Evolutionary conservation across 2,888 invertebrate genomes (phyloP), one percentile per base, ranked within the genome.

Genomic region (Cenopis cana): DNA sequence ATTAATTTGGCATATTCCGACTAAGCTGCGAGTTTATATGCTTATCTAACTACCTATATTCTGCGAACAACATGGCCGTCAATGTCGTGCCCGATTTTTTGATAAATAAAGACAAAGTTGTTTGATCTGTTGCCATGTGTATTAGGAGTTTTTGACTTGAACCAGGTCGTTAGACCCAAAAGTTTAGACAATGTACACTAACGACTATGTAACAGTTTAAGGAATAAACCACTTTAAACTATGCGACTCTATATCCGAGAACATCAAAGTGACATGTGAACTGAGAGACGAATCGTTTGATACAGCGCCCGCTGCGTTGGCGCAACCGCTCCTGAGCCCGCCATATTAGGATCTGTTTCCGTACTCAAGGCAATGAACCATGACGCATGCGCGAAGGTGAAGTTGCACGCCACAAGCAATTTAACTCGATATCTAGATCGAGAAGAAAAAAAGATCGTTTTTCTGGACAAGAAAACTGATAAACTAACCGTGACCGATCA

Each of bases 321-420:
- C 90, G 89, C 91, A 90, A 90, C 89, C 89, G 85, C 82, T 90
- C 85, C 89, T 83, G 88, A 81, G 85, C 81, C 76, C 79, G 81
- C 93, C 93, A 89, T 92, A 93, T 92, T 90, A 89, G 92, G 93
- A 87, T 85, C 85, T 87, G 89, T 89, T 89, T 90, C 88, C 88
- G 88, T 82, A 88, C 81, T 90, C 90, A 91, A 91, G 91, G 92
- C 92, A 90, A 89, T 91, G 92, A 93, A 91, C 93, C 90, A 85
- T 90, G 89, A 91, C 92, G 87, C 88, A 86, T 80, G 82, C 83
- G 81, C 77, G 78, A 80, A 80, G 78, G 78, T 77, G 77, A 75
- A 77, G 78, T 79, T 81, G 79, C 78, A 79, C 59, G 36, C 65
- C 70, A 74, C 72, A 73, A 69, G 64, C 75, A 73, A 64, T 76